These are phyloP conservation scores for Drosophila parvula DNA, from an alignment of 1,140 invertebrate species.

Conservation along the genomic window DNA sequence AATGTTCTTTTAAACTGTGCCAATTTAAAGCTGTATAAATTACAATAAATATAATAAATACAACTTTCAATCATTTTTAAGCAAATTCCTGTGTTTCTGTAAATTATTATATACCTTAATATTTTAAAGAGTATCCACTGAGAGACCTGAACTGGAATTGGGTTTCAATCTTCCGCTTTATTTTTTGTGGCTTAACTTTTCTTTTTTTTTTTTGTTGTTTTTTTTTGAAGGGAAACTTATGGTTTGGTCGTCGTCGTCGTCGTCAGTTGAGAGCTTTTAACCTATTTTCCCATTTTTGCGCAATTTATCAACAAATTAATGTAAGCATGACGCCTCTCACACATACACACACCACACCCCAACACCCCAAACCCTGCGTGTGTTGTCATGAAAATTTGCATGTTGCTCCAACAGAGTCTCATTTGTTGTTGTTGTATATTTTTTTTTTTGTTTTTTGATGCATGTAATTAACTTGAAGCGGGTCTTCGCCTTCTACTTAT, in stretches of 20 bases:
- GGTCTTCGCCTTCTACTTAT: constrained; percentile 46
- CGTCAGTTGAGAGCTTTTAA: constrained; percentile 69
- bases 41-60: too few relatives aligned
- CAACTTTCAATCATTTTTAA: too few relatives aligned
- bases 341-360: constrained; percentile 33
- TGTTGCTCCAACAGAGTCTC: constrained; percentile 43
- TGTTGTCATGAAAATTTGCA: constrained; percentile 68
- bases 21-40: not conserved
- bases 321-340: constrained; percentile 56
- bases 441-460: constrained; percentile 48
- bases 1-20: not conserved
- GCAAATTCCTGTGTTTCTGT: too few relatives aligned
- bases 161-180: constrained; percentile 8
- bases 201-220: not conserved
- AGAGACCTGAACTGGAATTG: constrained; percentile 3
- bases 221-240: constrained; percentile 38
- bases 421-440: constrained; percentile 20
- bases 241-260: constrained; percentile 20
- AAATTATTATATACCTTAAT: not conserved
- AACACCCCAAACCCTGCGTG: constrained; percentile 7
- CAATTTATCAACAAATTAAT: constrained; percentile 80
- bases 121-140: constrained; percentile 10
- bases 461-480: constrained; percentile 78
- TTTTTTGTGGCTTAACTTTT: constrained; percentile 31
- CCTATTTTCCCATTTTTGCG: constrained; percentile 75